Conservation (phyloP, 2,888 invertebrate species). For the Phyllotreta cruciferae region DNA sequence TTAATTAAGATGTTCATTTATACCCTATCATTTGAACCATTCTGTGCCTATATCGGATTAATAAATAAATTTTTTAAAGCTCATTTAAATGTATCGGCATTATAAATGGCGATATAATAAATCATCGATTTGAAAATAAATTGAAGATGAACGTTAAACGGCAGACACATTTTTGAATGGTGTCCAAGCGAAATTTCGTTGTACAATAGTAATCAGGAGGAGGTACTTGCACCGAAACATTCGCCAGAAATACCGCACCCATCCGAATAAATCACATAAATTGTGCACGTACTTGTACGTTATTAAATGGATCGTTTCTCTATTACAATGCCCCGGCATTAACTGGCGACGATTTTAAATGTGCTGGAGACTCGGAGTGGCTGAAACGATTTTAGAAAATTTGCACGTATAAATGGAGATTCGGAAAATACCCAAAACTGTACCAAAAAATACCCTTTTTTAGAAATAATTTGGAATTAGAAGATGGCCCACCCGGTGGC, state of each 20-base stretch:
- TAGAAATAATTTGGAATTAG: no score
- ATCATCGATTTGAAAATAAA: conserved; percentile 20
- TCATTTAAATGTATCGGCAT: neutral
- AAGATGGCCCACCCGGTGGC: no score
- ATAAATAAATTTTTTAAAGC: conserved; percentile 4
- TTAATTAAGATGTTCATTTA: no score
- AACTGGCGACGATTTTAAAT: neutral
- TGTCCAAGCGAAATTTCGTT: conserved; percentile 30
- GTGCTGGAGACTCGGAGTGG: neutral
- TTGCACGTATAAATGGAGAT: no score
- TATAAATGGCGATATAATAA: neutral
- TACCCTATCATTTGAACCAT: no score
- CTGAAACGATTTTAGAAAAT: no score
- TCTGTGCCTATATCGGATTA: neutral
- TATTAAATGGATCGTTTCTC: conserved; percentile 14
- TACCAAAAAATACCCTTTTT: no score
- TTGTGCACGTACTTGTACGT: conserved; percentile 13
- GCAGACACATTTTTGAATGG: conserved; percentile 36
- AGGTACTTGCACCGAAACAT: conserved; percentile 28
- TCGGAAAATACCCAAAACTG: no score
- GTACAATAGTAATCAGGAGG: conserved; percentile 25
- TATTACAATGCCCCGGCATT: conserved; percentile 5
- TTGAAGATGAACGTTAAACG: conserved; percentile 19
- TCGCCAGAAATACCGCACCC: conserved; percentile 25
- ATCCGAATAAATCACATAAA: conserved; percentile 28